Evolutionary conservation across 2,888 invertebrate species (phyloP), one percentile per base, ranked within the genome.

Genomic region (Cantharis nigra): DNA sequence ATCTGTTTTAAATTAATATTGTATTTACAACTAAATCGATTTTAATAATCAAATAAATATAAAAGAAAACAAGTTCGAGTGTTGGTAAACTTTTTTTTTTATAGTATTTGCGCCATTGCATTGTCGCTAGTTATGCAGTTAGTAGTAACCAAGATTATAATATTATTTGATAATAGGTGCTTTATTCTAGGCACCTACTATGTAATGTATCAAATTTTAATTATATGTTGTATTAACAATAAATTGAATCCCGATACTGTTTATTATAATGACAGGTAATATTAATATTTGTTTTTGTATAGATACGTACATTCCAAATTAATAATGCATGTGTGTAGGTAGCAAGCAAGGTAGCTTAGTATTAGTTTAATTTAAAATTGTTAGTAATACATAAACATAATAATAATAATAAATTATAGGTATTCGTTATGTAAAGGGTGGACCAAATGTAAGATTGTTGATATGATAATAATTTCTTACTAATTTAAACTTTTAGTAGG

Each of bases 1-100:
- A 70, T 65, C 71, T 74, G 70, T 74, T 63, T 67, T 20, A n/a
- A 23, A 67, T 67, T 67, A 67, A 23, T 67, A 67, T 23, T 67
- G 26, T 13, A 67, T 67, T 67, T 67, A 26, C 23, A 26, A 9
- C n/a, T 67, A 67, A 23, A 16, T 4, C 7, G 28, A 49, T 71
- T 65, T 18, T 20, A 23, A 20, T 18, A 65, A 18, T 18, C 18
- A 18, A 18, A 23, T 18, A 16, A 65, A 18, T 13, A 65, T 18
- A n/a, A 49, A n/a, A n/a, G 7, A 49, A 49, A 49, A 49, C 49
- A 49, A 7, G n/a, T 49, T 49, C n/a, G 13, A 7, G n/a, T 49
- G 5, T 49, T n/a, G n/a, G 1, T 2, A 49, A 49, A n/a, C 7
- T 3, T 49, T 49, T 49, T n/a, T 49, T 49, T 49, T 0, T 2